phyloP scores from a whole-genome alignment of 2,888 invertebrate species.

The Mesorhabditis sp. region DNA sequence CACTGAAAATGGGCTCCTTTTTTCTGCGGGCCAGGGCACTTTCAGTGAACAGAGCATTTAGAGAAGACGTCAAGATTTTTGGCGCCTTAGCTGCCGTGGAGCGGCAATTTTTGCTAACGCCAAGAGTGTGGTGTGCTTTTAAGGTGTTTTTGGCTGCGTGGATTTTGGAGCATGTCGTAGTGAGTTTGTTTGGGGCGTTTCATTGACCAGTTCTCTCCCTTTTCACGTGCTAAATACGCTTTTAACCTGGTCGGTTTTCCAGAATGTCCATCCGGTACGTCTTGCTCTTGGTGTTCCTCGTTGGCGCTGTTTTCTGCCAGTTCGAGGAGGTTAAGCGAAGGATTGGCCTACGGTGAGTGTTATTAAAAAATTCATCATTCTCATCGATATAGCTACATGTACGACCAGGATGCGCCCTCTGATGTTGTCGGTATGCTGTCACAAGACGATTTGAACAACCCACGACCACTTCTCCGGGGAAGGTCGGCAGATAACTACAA shows the following conservation, averaged over 20 bases:
- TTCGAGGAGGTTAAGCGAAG: constrained; percentile 2
- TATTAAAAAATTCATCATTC: neutral
- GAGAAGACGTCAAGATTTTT: too few species aligned
- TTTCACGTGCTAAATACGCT: too few species aligned
- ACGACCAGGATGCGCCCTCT: neutral
- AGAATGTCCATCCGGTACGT: constrained; percentile 1
- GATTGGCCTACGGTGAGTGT: neutral
- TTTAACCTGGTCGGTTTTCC: neutral
- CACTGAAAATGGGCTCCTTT: too few species aligned
- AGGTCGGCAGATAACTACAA: neutral
- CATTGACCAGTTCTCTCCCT: too few species aligned
- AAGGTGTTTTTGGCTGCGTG: too few species aligned
- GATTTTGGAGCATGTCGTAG: too few species aligned
- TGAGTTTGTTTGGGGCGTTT: too few species aligned
- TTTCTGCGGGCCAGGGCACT: too few species aligned
- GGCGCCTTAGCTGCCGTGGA: too few species aligned
- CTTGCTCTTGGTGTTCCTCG: neutral
- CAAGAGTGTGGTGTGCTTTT: too few species aligned
- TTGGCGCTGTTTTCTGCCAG: neutral
- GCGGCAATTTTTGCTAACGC: too few species aligned
- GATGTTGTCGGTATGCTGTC: neutral
- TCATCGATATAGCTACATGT: neutral
- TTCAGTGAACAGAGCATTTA: too few species aligned
- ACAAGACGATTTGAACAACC: neutral
- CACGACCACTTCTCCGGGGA: neutral